Evolutionary conservation across 2,888 invertebrate genomes (phyloP).

Genomic region (Clostera curtula): DNA sequence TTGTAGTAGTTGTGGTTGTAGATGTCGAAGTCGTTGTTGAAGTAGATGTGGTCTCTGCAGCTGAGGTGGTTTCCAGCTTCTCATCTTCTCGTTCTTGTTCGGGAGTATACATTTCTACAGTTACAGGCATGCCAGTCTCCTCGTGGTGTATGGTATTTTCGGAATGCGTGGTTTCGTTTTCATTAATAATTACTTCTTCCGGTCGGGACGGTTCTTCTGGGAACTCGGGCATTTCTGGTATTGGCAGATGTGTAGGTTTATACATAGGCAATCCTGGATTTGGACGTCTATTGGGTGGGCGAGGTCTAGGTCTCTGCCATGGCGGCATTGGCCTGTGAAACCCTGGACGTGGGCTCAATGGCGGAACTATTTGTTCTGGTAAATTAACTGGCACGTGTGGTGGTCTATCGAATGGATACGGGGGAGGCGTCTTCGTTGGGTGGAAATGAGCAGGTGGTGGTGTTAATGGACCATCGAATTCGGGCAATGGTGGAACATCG

Average conservation of each 20-base stretch:
- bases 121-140: constrained; percentile 28
- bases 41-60: constrained; percentile 33
- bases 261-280: constrained; percentile 76
- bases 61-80: constrained; percentile 35
- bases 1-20: constrained; percentile 28
- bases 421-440: constrained; percentile 75
- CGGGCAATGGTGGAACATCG: constrained; percentile 82
- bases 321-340: constrained; percentile 77
- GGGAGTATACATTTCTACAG: constrained; percentile 32
- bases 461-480: constrained; percentile 74
- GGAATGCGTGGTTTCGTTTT: constrained; percentile 52
- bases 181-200: constrained; percentile 41
- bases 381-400: constrained; percentile 80
- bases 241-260: constrained; percentile 74
- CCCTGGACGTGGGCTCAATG: constrained; percentile 73
- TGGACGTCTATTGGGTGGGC: constrained; percentile 68
- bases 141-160: constrained; percentile 53
- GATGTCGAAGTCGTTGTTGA: constrained; percentile 28
- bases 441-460: constrained; percentile 58
- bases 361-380: constrained; percentile 84
- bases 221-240: constrained; percentile 49
- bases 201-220: constrained; percentile 35
- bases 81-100: constrained; percentile 29
- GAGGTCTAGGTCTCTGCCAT: constrained; percentile 79
- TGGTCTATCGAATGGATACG: constrained; percentile 86